Base-by-base conservation (phyloP, 2,797 vertebrate genomes). In the Leptatherina wallacei region DNA sequence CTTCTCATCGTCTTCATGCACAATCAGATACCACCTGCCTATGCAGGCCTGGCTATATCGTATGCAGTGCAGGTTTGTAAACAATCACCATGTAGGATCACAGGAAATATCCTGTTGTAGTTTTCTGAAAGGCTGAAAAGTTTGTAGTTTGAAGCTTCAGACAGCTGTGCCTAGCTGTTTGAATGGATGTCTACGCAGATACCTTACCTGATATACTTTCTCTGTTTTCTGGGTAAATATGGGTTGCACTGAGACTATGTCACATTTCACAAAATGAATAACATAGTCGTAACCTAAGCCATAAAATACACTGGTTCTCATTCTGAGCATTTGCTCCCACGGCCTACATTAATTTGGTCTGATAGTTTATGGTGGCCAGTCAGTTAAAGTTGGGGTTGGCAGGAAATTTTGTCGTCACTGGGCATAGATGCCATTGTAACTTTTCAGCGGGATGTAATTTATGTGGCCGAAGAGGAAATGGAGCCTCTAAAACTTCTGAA, bases 1-100 rank as follows among this genome's bases (percentile, higher is more conserved):
- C 84, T 95, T 64, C 75, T 95, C 72, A 95, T 96, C 59, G 92
- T 96, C 78, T 85, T 95, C 84, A 95, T 95, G 94, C 95, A 95
- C 71, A 92, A 93, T 81, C 92, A 91, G 63, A 95, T 96, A 84
- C 83, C 94, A 73, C 92, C 95, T 49, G 94, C 96, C 35, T 95
- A 94, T 10, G 95, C 96, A 12, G 95, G 96, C 61, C 90, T 96
- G 54, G 95, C 96, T 78, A 92, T 96, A 80, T 95, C 95, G 0
- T 96, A 96, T 24, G 94, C 91, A 6, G 92, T 96, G 77, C 95
- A 96, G 95, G 96, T 96, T 81, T 67, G 85, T 84, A 64, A 65
- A 82, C 27, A 77, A 71, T 55, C 54, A 55, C 59, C 1, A 6
- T 20, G 33, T 30, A 32, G 30, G 52, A 58, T 60, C 60, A 65